Evolutionary conservation across 2,113 vertebrate genomes (phyloP).

Genomic region (Catharus fuscescens): DNA sequence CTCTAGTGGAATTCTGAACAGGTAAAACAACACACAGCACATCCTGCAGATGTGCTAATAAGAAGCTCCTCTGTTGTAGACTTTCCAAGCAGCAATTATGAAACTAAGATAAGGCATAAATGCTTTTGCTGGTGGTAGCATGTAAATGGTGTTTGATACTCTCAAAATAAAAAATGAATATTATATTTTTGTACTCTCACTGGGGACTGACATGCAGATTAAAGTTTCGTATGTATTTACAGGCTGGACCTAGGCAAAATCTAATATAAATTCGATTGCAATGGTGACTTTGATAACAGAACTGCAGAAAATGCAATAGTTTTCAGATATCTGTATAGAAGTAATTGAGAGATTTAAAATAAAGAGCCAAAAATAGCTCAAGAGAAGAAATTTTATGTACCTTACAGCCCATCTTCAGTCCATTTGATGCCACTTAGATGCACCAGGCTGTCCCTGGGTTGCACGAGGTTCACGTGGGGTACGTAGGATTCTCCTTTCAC

Average conservation of each 20-base stretch:
- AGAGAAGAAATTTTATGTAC: neutral
- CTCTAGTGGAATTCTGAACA: slow-evolving; percentile 16
- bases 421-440: fast-evolving
- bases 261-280: neutral
- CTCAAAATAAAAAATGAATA: neutral
- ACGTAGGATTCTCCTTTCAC: neutral
- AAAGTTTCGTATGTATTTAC: slow-evolving; percentile 39
- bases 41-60: slow-evolving; percentile 50
- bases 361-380: neutral
- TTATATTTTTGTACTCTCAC: slow-evolving; percentile 15
- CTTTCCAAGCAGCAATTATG: neutral
- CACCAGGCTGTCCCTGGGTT: neutral
- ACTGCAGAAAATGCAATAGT: slow-evolving; percentile 15
- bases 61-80: neutral
- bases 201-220: slow-evolving; percentile 7
- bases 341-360: neutral
- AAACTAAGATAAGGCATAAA: neutral
- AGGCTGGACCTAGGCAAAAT: neutral
- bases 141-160: neutral
- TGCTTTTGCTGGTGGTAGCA: neutral
- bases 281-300: neutral
- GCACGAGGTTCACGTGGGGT: neutral
- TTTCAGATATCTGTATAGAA: neutral
- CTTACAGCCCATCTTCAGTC: no score
- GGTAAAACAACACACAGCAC: slow-evolving; percentile 37